These are phyloP conservation scores for Mesorhabditis sp. DNA, from an alignment of 2,888 invertebrate genomes.

Conservation along the genomic window DNA sequence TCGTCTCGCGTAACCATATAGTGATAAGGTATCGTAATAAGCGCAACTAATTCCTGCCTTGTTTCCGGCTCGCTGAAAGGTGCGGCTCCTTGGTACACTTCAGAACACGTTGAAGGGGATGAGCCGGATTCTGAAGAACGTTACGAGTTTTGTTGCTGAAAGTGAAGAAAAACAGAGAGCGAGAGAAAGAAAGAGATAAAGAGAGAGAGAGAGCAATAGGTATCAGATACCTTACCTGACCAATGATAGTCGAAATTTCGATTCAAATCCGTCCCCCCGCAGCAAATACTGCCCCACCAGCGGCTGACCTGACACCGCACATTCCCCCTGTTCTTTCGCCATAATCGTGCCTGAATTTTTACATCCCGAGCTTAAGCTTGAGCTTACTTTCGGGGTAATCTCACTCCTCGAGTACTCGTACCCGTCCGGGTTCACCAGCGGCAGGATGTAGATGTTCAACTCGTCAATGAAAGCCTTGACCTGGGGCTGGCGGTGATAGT, in stretches of 20 bases:
- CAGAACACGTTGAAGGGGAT: constrained; percentile 52
- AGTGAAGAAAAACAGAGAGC: no score
- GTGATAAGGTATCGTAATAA: no score
- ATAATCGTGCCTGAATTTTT: constrained; percentile 44
- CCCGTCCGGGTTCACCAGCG: constrained; percentile 54
- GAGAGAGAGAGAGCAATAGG: no score
- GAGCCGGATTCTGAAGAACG: constrained; percentile 40
- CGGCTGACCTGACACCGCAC: constrained; percentile 50
- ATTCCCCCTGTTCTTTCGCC: constrained; percentile 51
- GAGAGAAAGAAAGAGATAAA: no score
- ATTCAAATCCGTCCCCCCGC: constrained; percentile 56
- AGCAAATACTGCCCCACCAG: constrained; percentile 52
- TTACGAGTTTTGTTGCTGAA: not conserved
- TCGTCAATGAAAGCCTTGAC: constrained; percentile 25
- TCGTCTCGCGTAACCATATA: no score
- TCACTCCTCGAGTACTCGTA: constrained; percentile 52
- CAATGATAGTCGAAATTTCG: constrained; percentile 51
- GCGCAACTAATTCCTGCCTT: constrained; percentile 11
- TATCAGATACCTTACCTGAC: constrained; percentile 19
- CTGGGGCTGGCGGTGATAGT: constrained; percentile 35
- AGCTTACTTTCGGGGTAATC: constrained; percentile 40
- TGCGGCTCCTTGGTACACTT: constrained; percentile 51
- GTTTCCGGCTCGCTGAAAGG: constrained; percentile 56
- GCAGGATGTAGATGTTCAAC: constrained; percentile 50
- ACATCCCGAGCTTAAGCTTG: not conserved